Evolutionary conservation across 2,888 invertebrate genomes (phyloP).

Genomic region (Sycophila texana): DNA sequence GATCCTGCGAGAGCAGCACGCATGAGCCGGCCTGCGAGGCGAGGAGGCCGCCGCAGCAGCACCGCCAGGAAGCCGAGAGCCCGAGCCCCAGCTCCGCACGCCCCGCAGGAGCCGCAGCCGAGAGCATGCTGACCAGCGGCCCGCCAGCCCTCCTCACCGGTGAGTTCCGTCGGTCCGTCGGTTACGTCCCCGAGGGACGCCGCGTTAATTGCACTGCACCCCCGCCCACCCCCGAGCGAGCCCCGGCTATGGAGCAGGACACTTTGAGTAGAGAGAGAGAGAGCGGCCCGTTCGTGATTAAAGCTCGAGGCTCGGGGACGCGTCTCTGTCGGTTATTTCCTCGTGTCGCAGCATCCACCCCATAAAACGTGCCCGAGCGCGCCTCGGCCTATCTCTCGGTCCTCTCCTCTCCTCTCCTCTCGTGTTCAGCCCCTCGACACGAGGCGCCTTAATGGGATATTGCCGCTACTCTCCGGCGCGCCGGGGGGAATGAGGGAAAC

Average conservation of each 20-base stretch:
- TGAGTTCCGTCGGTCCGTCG: background rate
- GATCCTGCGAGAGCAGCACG: background rate
- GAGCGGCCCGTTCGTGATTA: slow-evolving; percentile 26
- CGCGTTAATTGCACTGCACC: background rate
- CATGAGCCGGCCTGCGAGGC: slow-evolving; percentile 20
- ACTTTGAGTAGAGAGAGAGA: too few relatives aligned
- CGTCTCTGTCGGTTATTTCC: slow-evolving; percentile 24
- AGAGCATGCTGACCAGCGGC: slow-evolving; percentile 34
- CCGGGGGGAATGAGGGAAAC: slow-evolving; percentile 1
- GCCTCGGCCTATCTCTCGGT: slow-evolving; percentile 21
- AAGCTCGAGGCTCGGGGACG: slow-evolving; percentile 14
- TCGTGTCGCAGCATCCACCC: slow-evolving; percentile 37
- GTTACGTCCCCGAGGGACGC: background rate
- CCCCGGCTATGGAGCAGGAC: slow-evolving; percentile 21
- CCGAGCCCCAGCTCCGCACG: background rate
- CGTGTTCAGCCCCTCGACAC: slow-evolving; percentile 7
- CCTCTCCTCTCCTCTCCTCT: background rate
- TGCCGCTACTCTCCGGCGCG: background rate
- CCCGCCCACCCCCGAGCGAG: slow-evolving; percentile 1
- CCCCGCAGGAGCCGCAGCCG: background rate
- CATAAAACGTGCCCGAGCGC: slow-evolving; percentile 41
- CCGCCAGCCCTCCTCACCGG: slow-evolving; percentile 2
- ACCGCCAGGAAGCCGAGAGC: background rate
- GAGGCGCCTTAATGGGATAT: slow-evolving; percentile 43
- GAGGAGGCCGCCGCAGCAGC: background rate